Conservation (phyloP, 1,140 invertebrate genomes). For the Globodera rostochiensis region DNA sequence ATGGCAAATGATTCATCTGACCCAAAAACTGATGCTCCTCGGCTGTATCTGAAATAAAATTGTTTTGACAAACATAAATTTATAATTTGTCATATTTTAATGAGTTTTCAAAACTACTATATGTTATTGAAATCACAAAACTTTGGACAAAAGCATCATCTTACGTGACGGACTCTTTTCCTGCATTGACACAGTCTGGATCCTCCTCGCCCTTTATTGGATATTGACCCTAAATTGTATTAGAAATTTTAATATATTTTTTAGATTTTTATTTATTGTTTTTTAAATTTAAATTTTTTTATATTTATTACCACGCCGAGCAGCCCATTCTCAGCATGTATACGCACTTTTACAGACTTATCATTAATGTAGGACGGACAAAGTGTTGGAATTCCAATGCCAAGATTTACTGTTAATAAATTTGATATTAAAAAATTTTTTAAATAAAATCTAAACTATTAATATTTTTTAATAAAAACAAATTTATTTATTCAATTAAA, state of each 20-base stretch:
- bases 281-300: not conserved
- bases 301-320: conserved; percentile 75
- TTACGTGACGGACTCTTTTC: conserved; percentile 94
- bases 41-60: not conserved
- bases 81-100: not conserved
- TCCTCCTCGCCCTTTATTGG: conserved; percentile 80
- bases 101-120: too few relatives aligned
- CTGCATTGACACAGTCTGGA: conserved; percentile 95
- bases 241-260: conserved; percentile 14
- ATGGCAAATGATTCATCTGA: conserved; percentile 98
- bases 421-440: not conserved
- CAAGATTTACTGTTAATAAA: conserved; percentile 75
- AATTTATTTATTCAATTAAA: not conserved
- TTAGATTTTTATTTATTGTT: not conserved
- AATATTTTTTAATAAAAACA: not conserved
- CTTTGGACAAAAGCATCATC: conserved; percentile 68
- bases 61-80: too few relatives aligned
- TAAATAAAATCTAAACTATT: too few relatives aligned
- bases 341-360: conserved; percentile 68
- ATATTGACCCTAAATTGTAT: conserved; percentile 82
- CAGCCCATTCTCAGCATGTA: conserved; percentile 97
- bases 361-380: conserved; percentile 86
- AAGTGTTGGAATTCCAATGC: conserved; percentile 95
- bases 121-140: too few relatives aligned
- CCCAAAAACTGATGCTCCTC: conserved; percentile 84